phyloP scores from a whole-genome alignment of 2,797 vertebrate genomes.

The Pangasius sanitwongsei region DNA sequence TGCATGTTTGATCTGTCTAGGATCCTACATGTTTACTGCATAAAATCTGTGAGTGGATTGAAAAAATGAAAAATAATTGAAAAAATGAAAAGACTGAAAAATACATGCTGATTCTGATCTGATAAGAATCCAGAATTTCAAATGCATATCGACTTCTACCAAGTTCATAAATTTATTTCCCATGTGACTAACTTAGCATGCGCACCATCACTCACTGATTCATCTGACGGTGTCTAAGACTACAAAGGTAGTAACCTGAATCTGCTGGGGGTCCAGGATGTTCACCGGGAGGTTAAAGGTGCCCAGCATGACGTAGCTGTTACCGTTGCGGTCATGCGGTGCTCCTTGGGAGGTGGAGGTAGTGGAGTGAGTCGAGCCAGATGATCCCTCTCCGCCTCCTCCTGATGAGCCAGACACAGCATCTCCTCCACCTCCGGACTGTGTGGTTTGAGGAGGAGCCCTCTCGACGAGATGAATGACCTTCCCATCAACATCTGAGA shows the following conservation, averaged over 20 bases:
- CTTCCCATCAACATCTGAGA: slow-evolving; percentile 88
- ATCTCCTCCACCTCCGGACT: slow-evolving; percentile 79
- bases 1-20: background rate
- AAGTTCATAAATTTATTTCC: background rate
- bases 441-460: slow-evolving; percentile 85
- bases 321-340: slow-evolving; percentile 89
- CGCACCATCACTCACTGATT: background rate
- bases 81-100: background rate
- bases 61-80: background rate
- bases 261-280: slow-evolving; percentile 81
- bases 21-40: background rate
- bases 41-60: background rate
- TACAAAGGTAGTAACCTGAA: slow-evolving; percentile 68
- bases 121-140: background rate
- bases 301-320: slow-evolving; percentile 94
- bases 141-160: no score
- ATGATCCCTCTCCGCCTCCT: slow-evolving; percentile 65
- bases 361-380: slow-evolving; percentile 73
- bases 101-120: background rate
- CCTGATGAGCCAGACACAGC: slow-evolving; percentile 68
- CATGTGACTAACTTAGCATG: background rate
- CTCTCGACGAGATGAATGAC: slow-evolving; percentile 93
- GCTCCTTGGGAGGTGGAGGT: slow-evolving; percentile 74
- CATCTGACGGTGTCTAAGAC: background rate
- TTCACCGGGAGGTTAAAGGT: slow-evolving; percentile 93